phyloP scores from a whole-genome alignment of 2,888 invertebrate species.

The Suillia variegata region DNA sequence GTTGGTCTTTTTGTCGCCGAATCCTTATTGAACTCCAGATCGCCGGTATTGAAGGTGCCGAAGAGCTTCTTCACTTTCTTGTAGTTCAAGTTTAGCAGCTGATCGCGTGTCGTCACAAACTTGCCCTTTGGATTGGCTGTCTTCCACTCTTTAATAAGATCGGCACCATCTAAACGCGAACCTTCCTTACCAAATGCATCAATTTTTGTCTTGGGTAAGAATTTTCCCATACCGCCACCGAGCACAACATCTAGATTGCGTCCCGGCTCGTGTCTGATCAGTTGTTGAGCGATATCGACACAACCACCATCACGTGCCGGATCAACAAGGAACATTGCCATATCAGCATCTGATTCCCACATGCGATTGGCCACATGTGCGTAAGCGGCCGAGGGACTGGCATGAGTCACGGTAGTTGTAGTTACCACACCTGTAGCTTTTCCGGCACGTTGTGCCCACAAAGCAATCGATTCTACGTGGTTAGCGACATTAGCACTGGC shows the following conservation, averaged over 20 bases:
- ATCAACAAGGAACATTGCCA: constrained; percentile 42
- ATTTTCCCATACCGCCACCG: constrained; percentile 75
- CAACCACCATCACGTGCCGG: constrained; percentile 64
- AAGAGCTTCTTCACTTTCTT: constrained; percentile 61
- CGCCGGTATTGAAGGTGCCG: constrained; percentile 64
- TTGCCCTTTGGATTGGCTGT: constrained; percentile 62
- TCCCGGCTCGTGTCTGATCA: constrained; percentile 71
- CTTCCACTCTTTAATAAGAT: constrained; percentile 72
- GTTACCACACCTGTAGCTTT: constrained; percentile 73
- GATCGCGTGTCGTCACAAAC: constrained; percentile 67
- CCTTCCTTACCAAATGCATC: constrained; percentile 63
- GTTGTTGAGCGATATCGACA: constrained; percentile 75
- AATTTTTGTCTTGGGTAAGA: constrained; percentile 66
- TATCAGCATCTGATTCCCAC: constrained; percentile 73
- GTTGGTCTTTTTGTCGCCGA: constrained; percentile 46
- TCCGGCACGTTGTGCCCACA: constrained; percentile 69
- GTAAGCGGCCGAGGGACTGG: constrained; percentile 73
- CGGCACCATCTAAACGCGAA: constrained; percentile 67
- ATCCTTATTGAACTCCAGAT: constrained; percentile 66
- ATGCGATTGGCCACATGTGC: constrained; percentile 70
- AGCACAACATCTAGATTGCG: constrained; percentile 74
- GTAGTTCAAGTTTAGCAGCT: constrained; percentile 63
- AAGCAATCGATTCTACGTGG: constrained; percentile 70
- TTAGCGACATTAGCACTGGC: constrained; percentile 66
- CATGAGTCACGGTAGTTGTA: constrained; percentile 79